Base-by-base conservation (phyloP, 2,797 vertebrate genomes). In the Cossypha heuglini region DNA sequence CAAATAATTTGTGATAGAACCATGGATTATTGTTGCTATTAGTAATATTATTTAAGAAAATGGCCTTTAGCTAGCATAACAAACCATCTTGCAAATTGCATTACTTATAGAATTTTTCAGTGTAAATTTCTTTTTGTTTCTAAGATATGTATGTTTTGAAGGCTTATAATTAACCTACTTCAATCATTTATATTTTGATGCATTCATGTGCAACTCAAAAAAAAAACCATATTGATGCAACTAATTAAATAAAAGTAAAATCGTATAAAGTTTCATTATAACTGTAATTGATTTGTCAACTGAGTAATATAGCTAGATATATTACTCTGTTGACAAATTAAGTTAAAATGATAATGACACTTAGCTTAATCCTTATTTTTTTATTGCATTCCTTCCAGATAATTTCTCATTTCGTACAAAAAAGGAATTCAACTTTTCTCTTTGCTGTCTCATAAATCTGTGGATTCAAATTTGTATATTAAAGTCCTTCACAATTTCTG, bases 211-310 rank as follows among this genome's bases (percentile, higher is more conserved):
- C 64, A 97, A 96, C 94, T 92, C 85, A 92, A 96, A 9, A 86
- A 76, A 45, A 9, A 74, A 75, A 42, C 5, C 86, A 91, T 90
- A 96, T 93, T 96, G 95, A 97, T 96, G 88, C 62, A 96, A 96
- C 95, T 97, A 97, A 97, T 98, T 97, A 97, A 97, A 96, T 96
- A 96, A 97, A 97, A 97, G 89, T 96, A 97, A 98, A 97, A 96
- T 96, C 28, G 1, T 93, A 94, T 96, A 93, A 97, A 97, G 94
- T 97, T 97, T 97, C 95, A 97, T 98, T 97, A 97, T 97, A 97
- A 91, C 75, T 96, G 84, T 97, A 97, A 98, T 97, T 97, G 94
- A 97, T 97, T 97, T 97, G 91, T 97, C 97, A 97, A 64, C 76
- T 78, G 85, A 93, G 51, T 91, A 96, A 97, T 97, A 94, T 80